Evolutionary conservation across 2,113 vertebrate genomes (phyloP).

Genomic region (Petaurus breviceps): DNA sequence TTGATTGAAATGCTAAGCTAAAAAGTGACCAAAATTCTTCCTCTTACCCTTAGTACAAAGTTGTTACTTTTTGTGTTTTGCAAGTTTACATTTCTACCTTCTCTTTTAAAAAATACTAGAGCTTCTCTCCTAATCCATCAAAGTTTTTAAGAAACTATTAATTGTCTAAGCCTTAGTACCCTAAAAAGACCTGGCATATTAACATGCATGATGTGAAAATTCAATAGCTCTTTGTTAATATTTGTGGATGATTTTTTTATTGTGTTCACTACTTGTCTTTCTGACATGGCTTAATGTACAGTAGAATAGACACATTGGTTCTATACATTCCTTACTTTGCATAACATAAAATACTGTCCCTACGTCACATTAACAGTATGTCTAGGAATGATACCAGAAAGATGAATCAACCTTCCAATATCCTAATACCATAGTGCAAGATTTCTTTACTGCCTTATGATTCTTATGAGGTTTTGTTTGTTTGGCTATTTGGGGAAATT

Average conservation of each 20-base stretch:
- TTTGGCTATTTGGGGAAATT: constrained; percentile 41
- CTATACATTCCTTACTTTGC: not conserved
- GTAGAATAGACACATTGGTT: constrained; percentile 28
- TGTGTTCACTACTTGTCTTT: constrained; percentile 23
- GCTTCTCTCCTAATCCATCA: constrained; percentile 60
- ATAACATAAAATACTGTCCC: constrained; percentile 47
- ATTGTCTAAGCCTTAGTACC: constrained; percentile 40
- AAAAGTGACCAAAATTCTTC: constrained; percentile 32
- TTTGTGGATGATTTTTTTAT: not conserved
- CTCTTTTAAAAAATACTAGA: not conserved
- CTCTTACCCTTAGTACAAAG: not conserved
- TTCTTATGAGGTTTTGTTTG: constrained; percentile 32
- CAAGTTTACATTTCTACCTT: not conserved
- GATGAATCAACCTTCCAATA: constrained; percentile 42
- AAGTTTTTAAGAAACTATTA: constrained; percentile 63
- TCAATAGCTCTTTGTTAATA: constrained; percentile 38
- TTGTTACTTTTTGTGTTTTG: not conserved
- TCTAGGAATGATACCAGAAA: not conserved
- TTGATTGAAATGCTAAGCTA: not conserved
- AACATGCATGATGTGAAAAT: not conserved
- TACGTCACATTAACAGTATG: constrained; percentile 36
- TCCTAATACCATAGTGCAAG: constrained; percentile 29
- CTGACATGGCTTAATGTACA: constrained; percentile 32
- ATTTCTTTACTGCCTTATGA: constrained; percentile 27
- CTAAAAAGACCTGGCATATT: constrained; percentile 21